Conservation (phyloP, 2,797 vertebrate species). For the Choloepus didactylus region DNA sequence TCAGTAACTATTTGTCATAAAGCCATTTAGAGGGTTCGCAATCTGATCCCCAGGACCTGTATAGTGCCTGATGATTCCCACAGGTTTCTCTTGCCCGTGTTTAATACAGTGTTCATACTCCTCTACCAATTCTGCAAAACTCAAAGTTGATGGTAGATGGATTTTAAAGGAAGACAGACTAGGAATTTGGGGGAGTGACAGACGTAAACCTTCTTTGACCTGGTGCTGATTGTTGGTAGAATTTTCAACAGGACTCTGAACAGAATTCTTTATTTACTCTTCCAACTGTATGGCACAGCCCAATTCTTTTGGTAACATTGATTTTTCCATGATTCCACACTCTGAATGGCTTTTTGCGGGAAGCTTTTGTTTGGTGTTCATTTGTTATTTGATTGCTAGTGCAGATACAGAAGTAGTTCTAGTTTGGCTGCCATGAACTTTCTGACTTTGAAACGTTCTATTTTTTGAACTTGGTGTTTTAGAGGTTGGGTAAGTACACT, state of each 20-base stretch:
- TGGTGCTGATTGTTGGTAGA: conserved; percentile 36
- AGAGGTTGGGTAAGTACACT: conserved; percentile 36
- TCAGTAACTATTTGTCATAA: conserved; percentile 79
- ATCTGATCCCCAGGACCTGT: conserved; percentile 85
- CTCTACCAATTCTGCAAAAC: conserved; percentile 90
- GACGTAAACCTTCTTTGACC: conserved; percentile 88
- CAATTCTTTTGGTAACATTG: not conserved
- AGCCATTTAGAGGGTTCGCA: conserved; percentile 73
- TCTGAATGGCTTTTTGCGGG: conserved; percentile 78
- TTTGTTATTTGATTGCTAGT: conserved; percentile 80
- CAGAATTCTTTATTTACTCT: conserved; percentile 36
- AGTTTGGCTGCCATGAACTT: conserved; percentile 50
- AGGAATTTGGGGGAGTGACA: conserved; percentile 93
- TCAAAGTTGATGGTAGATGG: conserved; percentile 82
- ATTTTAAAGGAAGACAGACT: conserved; percentile 94
- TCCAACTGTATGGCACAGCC: not conserved
- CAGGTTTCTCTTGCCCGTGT: conserved; percentile 92
- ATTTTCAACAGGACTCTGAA: not conserved
- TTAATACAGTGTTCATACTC: conserved; percentile 95
- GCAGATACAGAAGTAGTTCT: conserved; percentile 62
- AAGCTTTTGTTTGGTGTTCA: conserved; percentile 82
- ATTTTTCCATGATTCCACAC: conserved; percentile 48
- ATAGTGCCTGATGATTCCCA: conserved; percentile 94
- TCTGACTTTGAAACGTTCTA: conserved; percentile 67
- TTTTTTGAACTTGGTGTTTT: conserved; percentile 70